phyloP scores from a whole-genome alignment of 2,797 vertebrate species.

The Oreortyx pictus region DNA sequence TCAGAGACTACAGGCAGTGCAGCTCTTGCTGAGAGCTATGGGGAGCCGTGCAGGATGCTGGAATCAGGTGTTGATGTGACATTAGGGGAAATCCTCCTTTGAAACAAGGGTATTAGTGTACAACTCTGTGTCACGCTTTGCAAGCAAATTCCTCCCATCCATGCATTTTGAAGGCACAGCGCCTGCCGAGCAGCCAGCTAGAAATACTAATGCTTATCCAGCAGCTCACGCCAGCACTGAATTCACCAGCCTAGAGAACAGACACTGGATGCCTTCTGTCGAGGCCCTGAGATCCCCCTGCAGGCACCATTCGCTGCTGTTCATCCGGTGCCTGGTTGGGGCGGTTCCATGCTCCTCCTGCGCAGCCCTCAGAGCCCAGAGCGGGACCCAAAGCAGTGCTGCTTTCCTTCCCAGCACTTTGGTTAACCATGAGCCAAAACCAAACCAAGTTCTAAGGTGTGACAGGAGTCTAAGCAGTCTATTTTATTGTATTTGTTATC shows the following conservation, averaged over 20 bases:
- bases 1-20: neutral
- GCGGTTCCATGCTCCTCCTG: neutral
- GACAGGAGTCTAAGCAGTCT: neutral
- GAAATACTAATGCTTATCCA: neutral
- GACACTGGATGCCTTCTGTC: neutral
- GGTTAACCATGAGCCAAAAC: neutral
- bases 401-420: neutral
- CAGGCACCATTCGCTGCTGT: neutral
- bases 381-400: neutral
- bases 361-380: neutral
- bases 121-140: neutral
- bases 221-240: neutral
- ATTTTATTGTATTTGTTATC: neutral
- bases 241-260: neutral
- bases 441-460: neutral
- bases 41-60: neutral
- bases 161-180: constrained; percentile 49
- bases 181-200: neutral
- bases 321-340: neutral
- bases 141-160: constrained; percentile 61
- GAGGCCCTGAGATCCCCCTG: neutral
- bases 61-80: constrained; percentile 52
- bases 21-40: neutral
- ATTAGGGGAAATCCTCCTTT: constrained; percentile 54
- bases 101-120: constrained; percentile 34